Conservation (phyloP, 2,888 invertebrate species). For the Rotaria macrura region DNA sequence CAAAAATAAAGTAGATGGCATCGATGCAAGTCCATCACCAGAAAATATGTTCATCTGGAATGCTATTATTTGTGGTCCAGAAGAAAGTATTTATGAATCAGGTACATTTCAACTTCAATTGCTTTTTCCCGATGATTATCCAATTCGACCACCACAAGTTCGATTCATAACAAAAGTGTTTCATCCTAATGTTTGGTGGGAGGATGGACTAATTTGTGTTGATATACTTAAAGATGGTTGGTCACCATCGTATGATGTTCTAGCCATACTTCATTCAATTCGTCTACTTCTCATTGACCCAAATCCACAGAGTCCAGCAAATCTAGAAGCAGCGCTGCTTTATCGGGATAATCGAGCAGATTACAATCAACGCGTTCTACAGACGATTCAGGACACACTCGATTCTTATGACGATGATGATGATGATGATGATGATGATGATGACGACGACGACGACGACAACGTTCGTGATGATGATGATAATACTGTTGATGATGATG, state of each 20-base stretch:
- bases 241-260: not conserved
- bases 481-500: not conserved
- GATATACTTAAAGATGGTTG: slow-evolving; percentile 17
- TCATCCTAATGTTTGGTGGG: slow-evolving; percentile 18
- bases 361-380: not conserved
- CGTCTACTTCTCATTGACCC: not conserved
- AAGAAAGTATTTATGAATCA: not conserved
- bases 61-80: slow-evolving; percentile 16
- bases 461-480: not conserved
- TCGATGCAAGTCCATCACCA: not conserved
- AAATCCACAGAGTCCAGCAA: not conserved
- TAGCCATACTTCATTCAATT: slow-evolving; percentile 6
- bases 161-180: not conserved
- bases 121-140: not conserved
- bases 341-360: slow-evolving; percentile 1
- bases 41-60: not conserved
- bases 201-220: slow-evolving; percentile 1
- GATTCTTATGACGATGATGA: not conserved
- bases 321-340: not conserved
- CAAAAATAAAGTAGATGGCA: slow-evolving; percentile 1
- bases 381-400: not conserved
- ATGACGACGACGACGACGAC: not conserved
- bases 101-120: slow-evolving; percentile 3
- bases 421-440: not conserved
- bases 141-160: slow-evolving; percentile 3